A percentile compares a stretch with the other conserved stretches of the same genome.
Conservation (phyloP, 2,888 invertebrate genomes). For the Neria commutata region DNA sequence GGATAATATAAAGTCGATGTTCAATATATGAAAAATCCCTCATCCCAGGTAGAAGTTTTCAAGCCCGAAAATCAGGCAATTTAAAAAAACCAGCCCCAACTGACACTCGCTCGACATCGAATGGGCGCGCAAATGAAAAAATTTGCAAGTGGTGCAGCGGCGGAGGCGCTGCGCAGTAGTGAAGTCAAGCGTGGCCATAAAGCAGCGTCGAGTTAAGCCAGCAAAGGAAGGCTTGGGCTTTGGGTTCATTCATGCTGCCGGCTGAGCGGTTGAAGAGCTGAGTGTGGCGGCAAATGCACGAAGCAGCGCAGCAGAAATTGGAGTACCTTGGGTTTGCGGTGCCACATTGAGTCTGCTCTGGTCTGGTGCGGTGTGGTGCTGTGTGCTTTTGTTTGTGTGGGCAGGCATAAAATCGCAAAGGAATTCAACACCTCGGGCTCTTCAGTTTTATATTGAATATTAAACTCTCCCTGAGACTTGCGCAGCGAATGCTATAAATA, state of each 20-base stretch:
- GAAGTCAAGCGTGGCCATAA: conserved; percentile 23
- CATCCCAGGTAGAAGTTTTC: too few relatives aligned
- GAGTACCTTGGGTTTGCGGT: background rate
- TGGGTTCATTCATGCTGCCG: conserved; percentile 1
- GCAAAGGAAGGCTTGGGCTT: background rate
- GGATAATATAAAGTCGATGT: too few relatives aligned
- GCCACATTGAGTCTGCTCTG: background rate
- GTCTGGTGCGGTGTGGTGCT: background rate
- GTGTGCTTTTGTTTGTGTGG: background rate
- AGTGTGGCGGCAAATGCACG: too few relatives aligned
- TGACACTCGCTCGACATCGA: too few relatives aligned
- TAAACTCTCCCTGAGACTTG: too few relatives aligned
- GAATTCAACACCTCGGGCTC: background rate
- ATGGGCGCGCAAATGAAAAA: too few relatives aligned
- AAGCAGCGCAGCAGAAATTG: too few relatives aligned
- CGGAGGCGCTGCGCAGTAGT: conserved; percentile 19
- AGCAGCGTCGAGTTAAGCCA: conserved; percentile 6
- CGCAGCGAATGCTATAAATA: too few relatives aligned
- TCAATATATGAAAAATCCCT: too few relatives aligned
- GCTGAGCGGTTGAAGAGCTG: background rate
- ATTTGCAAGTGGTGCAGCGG: too few relatives aligned
- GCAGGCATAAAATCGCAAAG: background rate
- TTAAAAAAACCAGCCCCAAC: too few relatives aligned
- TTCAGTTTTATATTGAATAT: background rate
- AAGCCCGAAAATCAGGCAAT: too few relatives aligned